These are phyloP conservation scores for Tupaia chinensis DNA, from an alignment of 2,113 vertebrate genomes.

Conservation along the genomic window DNA sequence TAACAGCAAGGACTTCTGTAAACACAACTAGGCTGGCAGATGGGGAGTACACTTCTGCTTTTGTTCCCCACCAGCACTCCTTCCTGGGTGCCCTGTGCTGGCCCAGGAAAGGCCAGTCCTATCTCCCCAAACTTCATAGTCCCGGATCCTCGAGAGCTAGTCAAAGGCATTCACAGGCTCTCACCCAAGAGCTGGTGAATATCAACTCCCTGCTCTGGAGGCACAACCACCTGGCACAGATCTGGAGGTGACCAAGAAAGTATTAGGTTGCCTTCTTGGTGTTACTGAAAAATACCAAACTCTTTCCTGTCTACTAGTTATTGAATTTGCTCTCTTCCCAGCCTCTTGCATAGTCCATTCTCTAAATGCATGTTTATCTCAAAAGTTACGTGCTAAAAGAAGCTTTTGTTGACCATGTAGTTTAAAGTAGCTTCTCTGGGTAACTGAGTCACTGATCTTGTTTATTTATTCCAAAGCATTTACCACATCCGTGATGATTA, in stretches of 20 bases:
- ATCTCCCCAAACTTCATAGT: not conserved
- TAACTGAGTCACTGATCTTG: not conserved
- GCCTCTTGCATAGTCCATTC: not conserved
- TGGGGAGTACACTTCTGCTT: not conserved
- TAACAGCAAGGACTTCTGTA: slow-evolving; percentile 94
- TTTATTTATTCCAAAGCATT: not conserved
- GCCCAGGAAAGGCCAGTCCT: slow-evolving; percentile 8
- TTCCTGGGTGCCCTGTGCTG: not conserved
- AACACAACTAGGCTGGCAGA: slow-evolving; percentile 86
- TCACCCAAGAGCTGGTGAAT: slow-evolving; percentile 28
- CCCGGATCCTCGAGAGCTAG: not conserved
- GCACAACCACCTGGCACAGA: not conserved
- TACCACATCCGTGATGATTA: not conserved
- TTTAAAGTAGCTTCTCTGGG: not conserved
- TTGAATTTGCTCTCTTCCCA: not conserved
- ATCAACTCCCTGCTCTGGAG: not conserved
- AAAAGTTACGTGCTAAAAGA: not conserved
- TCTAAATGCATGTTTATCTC: not conserved
- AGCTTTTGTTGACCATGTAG: not conserved
- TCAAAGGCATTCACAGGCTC: not conserved
- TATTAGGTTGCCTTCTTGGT: not conserved
- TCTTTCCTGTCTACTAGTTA: not conserved
- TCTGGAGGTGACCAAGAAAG: slow-evolving; percentile 72
- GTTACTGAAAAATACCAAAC: not conserved
- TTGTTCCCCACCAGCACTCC: too few species aligned